phyloP scores from a whole-genome alignment of 30 jellyfish, hydroid and myxozoan genomes.

The Calvadosia cruxmelitensis region DNA sequence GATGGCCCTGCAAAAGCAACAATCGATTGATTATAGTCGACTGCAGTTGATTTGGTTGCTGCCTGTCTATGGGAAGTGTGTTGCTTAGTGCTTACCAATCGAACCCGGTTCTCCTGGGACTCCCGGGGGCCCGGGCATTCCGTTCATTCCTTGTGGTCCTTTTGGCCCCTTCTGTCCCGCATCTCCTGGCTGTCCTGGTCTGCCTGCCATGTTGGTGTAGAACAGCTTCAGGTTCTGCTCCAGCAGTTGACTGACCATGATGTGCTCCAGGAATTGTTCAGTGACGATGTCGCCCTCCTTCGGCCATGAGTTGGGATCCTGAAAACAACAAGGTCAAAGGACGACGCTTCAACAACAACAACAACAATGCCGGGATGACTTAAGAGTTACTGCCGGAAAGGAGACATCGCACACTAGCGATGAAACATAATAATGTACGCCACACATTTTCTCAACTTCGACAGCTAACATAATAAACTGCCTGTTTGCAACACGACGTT shows the following conservation, averaged over 20 bases:
- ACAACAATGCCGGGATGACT: too few relatives aligned
- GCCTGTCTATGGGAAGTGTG: too few relatives aligned
- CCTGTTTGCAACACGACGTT: too few relatives aligned
- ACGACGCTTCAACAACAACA: too few relatives aligned
- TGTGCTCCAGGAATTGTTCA: slow-evolving; percentile 94
- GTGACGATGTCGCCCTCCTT: slow-evolving; percentile 97
- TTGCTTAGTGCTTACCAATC: slow-evolving; percentile 36
- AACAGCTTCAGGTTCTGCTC: slow-evolving; percentile 92
- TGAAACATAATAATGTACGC: too few relatives aligned
- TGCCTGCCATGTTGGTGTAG: slow-evolving; percentile 97
- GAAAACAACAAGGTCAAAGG: not conserved
- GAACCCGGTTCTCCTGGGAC: slow-evolving; percentile 98
- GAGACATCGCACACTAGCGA: too few relatives aligned
- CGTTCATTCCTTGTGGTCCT: slow-evolving; percentile 95
- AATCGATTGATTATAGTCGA: not conserved
- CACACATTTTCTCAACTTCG: too few relatives aligned
- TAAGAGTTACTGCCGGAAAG: too few relatives aligned
- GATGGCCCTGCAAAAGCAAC: slow-evolving; percentile 60
- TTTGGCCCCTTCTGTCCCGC: slow-evolving; percentile 86
- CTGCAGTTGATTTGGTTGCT: too few relatives aligned
- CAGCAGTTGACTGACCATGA: slow-evolving; percentile 96
- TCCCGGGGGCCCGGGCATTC: slow-evolving; percentile 96
- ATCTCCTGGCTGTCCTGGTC: slow-evolving; percentile 99
- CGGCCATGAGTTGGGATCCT: slow-evolving; percentile 94
- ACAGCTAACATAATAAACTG: too few relatives aligned